Evolutionary conservation across 2,113 vertebrate genomes (phyloP).

Genomic region (Eretmochelys imbricata): DNA sequence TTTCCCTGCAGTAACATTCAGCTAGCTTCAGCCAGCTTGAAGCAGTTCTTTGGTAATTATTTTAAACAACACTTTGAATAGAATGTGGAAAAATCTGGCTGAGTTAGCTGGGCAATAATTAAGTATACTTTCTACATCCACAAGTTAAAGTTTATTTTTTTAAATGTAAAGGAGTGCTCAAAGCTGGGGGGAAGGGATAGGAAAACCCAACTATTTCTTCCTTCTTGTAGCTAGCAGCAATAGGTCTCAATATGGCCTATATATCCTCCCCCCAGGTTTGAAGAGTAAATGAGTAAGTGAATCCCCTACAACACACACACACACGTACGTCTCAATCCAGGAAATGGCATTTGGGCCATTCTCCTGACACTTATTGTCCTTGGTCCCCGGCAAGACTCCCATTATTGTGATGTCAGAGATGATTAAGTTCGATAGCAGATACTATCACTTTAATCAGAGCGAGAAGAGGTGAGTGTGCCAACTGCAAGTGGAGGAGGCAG

Average conservation of each 20-base stretch:
- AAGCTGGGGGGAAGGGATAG: background rate
- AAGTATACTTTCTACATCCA: conserved; percentile 2
- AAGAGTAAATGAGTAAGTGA: conserved; percentile 6
- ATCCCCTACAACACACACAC: background rate
- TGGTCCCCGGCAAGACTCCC: background rate
- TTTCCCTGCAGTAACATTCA: background rate
- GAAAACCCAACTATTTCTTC: background rate
- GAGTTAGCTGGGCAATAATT: conserved; percentile 42
- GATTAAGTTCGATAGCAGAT: background rate
- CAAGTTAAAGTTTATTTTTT: conserved; percentile 28
- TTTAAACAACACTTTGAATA: conserved; percentile 15
- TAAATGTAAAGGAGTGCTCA: background rate
- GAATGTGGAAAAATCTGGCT: background rate
- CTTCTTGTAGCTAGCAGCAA: background rate
- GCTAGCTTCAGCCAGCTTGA: conserved; percentile 19
- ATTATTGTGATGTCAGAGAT: background rate
- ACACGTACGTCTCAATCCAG: background rate
- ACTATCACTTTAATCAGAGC: conserved; percentile 5
- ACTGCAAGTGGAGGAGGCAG: background rate
- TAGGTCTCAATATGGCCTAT: background rate
- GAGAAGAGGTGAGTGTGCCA: background rate
- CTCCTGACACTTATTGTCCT: background rate
- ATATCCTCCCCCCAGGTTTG: background rate
- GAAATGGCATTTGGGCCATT: background rate
- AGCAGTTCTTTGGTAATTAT: conserved; percentile 12